Evolutionary conservation across 2,888 invertebrate genomes (phyloP).

Genomic region (Onthophagus sagittarius): DNA sequence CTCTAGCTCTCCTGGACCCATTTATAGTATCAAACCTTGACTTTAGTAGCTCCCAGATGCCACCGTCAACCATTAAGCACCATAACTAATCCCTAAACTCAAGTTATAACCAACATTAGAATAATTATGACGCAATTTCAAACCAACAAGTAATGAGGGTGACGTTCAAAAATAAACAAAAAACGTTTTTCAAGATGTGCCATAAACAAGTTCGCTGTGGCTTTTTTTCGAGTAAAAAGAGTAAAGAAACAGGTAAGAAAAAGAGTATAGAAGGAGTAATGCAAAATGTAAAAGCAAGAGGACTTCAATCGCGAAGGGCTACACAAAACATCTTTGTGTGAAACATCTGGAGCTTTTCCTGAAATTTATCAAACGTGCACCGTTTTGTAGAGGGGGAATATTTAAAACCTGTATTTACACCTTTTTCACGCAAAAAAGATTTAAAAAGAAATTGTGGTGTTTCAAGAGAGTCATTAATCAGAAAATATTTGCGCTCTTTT

Average conservation of each 20-base stretch:
- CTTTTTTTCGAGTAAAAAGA: no score
- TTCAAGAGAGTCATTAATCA: not conserved
- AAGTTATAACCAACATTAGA: not conserved
- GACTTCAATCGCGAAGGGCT: slow-evolving; percentile 29
- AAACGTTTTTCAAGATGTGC: no score
- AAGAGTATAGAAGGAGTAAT: not conserved
- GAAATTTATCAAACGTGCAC: slow-evolving; percentile 25
- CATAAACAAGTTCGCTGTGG: no score
- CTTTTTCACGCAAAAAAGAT: not conserved
- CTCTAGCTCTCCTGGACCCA: not conserved
- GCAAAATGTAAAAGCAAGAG: slow-evolving; percentile 19
- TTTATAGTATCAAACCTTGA: not conserved
- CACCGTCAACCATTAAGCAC: not conserved
- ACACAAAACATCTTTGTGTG: slow-evolving; percentile 28
- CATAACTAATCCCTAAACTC: not conserved
- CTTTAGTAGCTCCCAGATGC: not conserved
- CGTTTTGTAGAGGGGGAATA: slow-evolving; percentile 13
- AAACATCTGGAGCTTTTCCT: slow-evolving; percentile 21
- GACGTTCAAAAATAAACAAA: no score
- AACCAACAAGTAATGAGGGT: not conserved
- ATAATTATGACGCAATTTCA: not conserved
- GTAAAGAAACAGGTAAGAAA: no score
- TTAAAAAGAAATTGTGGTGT: not conserved
- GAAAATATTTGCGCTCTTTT: not conserved
- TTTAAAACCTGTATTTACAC: not conserved